Percentiles rank a stretch among this genome's conserved stretches.
Evolutionary conservation across 2,797 vertebrate genomes (phyloP).

Genomic region (Valencia hispanica): DNA sequence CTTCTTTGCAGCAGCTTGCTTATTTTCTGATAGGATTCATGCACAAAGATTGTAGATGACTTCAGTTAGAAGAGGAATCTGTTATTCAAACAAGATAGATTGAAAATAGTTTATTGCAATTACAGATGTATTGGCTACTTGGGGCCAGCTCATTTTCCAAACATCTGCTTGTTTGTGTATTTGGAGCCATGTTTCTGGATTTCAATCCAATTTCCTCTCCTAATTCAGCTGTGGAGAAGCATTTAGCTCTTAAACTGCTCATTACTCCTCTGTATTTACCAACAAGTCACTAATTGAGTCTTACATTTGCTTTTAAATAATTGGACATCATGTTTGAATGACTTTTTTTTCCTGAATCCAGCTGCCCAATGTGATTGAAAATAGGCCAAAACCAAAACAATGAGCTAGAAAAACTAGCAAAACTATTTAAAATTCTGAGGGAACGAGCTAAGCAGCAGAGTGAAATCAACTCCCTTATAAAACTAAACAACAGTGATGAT

Average conservation of each 20-base stretch:
- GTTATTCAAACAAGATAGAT: not conserved
- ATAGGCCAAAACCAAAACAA: not conserved
- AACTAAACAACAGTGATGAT: not conserved
- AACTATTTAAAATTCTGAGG: not conserved
- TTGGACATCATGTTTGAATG: not conserved
- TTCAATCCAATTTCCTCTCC: not conserved
- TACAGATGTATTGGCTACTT: not conserved
- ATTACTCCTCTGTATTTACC: conserved; percentile 8
- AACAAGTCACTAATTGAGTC: not conserved
- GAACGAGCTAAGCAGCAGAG: not conserved
- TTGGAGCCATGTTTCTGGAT: conserved; percentile 9
- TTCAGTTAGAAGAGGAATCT: not conserved
- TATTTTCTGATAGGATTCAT: not conserved
- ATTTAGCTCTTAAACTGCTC: not conserved
- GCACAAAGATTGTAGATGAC: not conserved
- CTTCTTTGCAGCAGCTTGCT: conserved; percentile 9
- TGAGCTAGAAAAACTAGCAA: not conserved
- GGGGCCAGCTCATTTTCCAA: not conserved
- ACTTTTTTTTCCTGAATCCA: not conserved
- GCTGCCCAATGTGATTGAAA: not conserved
- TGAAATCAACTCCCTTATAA: not conserved
- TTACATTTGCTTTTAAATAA: not conserved
- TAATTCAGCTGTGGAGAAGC: not conserved
- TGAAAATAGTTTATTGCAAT: not conserved
- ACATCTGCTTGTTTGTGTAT: conserved; percentile 12